Percentiles rank a stretch among this genome's conserved stretches.
Conservation (phyloP, 92 coral and sea anemone species). For the Bergia sp. region DNA sequence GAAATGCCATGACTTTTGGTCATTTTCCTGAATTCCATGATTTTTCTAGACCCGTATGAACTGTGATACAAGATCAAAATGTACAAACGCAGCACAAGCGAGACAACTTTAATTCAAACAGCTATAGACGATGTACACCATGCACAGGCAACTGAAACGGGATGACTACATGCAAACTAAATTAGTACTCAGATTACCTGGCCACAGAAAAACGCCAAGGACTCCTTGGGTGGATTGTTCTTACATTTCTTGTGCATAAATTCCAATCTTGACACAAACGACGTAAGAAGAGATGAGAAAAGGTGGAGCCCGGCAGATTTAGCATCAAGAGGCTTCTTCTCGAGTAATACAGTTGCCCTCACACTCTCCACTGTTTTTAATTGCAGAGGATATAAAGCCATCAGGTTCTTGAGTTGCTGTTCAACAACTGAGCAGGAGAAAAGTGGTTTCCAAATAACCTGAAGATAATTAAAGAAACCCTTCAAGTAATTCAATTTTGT, state of each 20-base stretch:
- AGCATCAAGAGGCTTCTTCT: conserved; percentile 43
- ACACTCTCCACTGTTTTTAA: not conserved
- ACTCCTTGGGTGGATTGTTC: conserved; percentile 56
- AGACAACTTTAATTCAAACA: too few species aligned
- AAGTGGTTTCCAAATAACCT: conserved; percentile 57
- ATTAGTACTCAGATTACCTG: conserved; percentile 27
- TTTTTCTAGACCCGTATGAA: too few species aligned
- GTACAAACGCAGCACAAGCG: too few species aligned
- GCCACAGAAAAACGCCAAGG: conserved; percentile 50
- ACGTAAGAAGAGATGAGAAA: conserved; percentile 45
- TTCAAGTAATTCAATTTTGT: too few species aligned
- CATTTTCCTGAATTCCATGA: too few species aligned
- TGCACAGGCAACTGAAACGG: not conserved
- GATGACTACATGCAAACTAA: not conserved
- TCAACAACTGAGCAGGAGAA: conserved; percentile 47
- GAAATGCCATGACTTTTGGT: too few species aligned
- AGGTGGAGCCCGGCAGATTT: conserved; percentile 50
- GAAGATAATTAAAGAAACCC: not conserved
- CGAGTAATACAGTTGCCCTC: conserved; percentile 17
- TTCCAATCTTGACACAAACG: conserved; percentile 37
- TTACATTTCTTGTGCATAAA: conserved; percentile 51
- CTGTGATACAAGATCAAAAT: too few species aligned
- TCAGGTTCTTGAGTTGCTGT: conserved; percentile 44
- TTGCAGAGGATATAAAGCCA: conserved; percentile 27
- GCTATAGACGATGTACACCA: too few species aligned